Percentiles rank a stretch among this genome's conserved stretches.
Conservation (phyloP, 2,888 invertebrate species). For the Cataglyphis rosenhaueri region DNA sequence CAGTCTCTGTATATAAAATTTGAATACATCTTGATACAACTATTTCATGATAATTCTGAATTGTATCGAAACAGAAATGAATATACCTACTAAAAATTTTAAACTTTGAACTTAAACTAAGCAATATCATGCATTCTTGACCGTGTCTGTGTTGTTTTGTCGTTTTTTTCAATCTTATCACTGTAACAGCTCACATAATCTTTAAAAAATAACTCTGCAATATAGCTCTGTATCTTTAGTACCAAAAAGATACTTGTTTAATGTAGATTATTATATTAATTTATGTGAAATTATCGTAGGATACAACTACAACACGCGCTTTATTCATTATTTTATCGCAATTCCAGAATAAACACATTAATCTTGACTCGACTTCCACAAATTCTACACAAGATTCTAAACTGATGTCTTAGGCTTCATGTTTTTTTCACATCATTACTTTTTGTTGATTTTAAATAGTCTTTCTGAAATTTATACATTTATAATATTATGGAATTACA, state of each 20-base stretch:
- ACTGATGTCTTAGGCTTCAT: slow-evolving; percentile 31
- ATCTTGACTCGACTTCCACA: slow-evolving; percentile 41
- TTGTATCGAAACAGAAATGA: slow-evolving; percentile 43
- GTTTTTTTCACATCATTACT: slow-evolving; percentile 20
- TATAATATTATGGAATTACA: slow-evolving; percentile 39
- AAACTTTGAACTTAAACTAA: slow-evolving; percentile 42
- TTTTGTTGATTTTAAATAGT: slow-evolving; percentile 34
- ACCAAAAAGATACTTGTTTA: slow-evolving; percentile 36
- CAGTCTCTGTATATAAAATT: slow-evolving; percentile 81
- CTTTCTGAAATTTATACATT: slow-evolving; percentile 51
- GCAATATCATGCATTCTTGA: slow-evolving; percentile 39
- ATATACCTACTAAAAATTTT: slow-evolving; percentile 34
- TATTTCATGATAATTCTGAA: slow-evolving; percentile 55
- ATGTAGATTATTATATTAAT: slow-evolving; percentile 28
- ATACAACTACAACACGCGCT: slow-evolving; percentile 46
- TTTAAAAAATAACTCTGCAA: slow-evolving; percentile 44
- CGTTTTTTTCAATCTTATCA: slow-evolving; percentile 17
- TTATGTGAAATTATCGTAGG: slow-evolving; percentile 28
- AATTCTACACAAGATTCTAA: slow-evolving; percentile 37
- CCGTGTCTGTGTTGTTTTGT: slow-evolving; percentile 27
- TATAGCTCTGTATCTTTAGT: slow-evolving; percentile 31
- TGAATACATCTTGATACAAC: slow-evolving; percentile 74
- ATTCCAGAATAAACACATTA: slow-evolving; percentile 50
- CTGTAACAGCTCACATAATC: slow-evolving; percentile 24
- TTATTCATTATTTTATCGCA: slow-evolving; percentile 44